A percentile compares a stretch with the other conserved stretches of the same genome.
Conservation (phyloP, 2,797 vertebrate species). For the Hafferia zeledoni region DNA sequence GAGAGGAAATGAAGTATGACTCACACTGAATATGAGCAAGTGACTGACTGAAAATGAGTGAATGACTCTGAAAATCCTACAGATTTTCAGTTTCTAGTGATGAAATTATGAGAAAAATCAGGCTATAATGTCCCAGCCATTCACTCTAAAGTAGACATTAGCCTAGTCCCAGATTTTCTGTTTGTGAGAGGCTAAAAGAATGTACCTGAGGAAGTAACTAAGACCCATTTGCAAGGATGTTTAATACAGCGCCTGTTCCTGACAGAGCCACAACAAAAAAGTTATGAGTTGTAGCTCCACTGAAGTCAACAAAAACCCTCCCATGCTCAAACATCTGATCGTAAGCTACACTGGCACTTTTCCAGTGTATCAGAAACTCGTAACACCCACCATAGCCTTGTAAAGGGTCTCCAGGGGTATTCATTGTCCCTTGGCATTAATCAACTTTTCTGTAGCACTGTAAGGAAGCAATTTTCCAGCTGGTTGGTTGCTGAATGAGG, state of each 20-base stretch:
- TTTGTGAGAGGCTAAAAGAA: neutral
- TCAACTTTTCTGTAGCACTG: neutral
- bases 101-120: neutral
- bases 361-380: neutral
- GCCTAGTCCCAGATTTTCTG: neutral
- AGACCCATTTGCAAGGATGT: neutral
- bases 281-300: neutral
- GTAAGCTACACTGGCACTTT: neutral
- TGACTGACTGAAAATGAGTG: neutral
- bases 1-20: neutral
- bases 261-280: neutral
- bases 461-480: slow-evolving; percentile 35
- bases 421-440: neutral
- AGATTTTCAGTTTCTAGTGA: neutral
- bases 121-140: neutral
- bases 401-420: neutral
- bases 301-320: neutral
- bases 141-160: neutral
- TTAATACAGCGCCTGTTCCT: neutral
- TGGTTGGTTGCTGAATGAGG: neutral
- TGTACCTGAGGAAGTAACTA: neutral
- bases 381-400: rapidly evolving
- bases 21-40: neutral
- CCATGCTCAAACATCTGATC: neutral
- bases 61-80: neutral